Evolutionary conservation across 2,888 invertebrate species (phyloP).

Genomic region (Acrocera orbiculus): DNA sequence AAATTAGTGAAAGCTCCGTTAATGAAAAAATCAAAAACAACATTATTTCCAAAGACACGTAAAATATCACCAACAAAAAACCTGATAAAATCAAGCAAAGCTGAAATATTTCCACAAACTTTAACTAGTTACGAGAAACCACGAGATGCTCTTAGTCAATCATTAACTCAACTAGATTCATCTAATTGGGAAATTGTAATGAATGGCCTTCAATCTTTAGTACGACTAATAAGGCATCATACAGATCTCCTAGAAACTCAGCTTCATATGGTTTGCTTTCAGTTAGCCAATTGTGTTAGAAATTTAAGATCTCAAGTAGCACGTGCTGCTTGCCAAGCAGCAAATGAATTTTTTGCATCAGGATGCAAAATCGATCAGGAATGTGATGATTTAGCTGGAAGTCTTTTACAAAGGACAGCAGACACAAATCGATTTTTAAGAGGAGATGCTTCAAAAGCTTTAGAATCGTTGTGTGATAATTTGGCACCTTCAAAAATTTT

Average conservation of each 20-base stretch:
- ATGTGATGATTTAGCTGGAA: constrained; percentile 66
- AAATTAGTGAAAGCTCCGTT: constrained; percentile 19
- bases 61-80: constrained; percentile 26
- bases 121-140: constrained; percentile 42
- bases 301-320: constrained; percentile 89
- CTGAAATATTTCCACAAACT: constrained; percentile 22
- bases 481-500: constrained; percentile 51
- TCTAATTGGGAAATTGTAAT: constrained; percentile 68
- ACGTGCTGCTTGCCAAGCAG: constrained; percentile 65
- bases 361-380: constrained; percentile 51
- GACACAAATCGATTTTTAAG: constrained; percentile 88
- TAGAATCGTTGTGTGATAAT: constrained; percentile 65
- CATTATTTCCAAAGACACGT: constrained; percentile 23
- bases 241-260: constrained; percentile 43
- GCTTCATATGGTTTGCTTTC: constrained; percentile 51
- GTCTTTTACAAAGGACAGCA: constrained; percentile 71
- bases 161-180: constrained; percentile 47
- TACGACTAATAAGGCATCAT: constrained; percentile 48
- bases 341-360: constrained; percentile 59
- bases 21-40: constrained; percentile 26
- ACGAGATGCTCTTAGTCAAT: constrained; percentile 43
- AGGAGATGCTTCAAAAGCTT: constrained; percentile 61
- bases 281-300: constrained; percentile 58
- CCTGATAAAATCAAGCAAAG: constrained; percentile 21
- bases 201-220: constrained; percentile 49